A percentile compares a stretch with the other conserved stretches of the same genome.
Evolutionary conservation across 2,797 vertebrate genomes (phyloP).

Genomic region (Anguilla megastoma): DNA sequence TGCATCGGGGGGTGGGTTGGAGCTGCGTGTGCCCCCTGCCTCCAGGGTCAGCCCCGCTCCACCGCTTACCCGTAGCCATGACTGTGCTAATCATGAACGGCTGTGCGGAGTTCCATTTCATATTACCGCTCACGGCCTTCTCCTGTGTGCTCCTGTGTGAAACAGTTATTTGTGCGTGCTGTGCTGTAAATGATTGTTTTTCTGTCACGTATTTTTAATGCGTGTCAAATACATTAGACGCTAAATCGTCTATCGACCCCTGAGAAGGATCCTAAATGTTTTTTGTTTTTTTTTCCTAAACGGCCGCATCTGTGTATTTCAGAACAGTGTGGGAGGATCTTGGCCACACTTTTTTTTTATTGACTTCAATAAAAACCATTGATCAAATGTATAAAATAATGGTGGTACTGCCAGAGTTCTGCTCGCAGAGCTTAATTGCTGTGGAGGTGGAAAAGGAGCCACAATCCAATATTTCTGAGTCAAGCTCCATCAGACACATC

Average conservation of each 20-base stretch:
- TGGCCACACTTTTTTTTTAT: not conserved
- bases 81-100: slow-evolving; percentile 40
- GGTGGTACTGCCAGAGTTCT: not conserved
- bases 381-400: not conserved
- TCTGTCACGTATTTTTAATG: not conserved
- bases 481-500: not conserved
- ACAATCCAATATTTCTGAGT: not conserved
- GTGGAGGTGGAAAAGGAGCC: not conserved
- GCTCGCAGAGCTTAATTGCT: not conserved
- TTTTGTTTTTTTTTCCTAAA: not conserved
- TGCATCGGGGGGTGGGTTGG: slow-evolving; percentile 34
- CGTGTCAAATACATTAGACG: slow-evolving; percentile 11
- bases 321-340: not conserved
- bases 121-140: slow-evolving; percentile 29
- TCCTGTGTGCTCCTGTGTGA: slow-evolving; percentile 27
- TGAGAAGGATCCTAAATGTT: not conserved
- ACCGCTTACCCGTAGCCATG: slow-evolving; percentile 26
- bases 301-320: not conserved
- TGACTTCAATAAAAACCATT: not conserved
- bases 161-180: slow-evolving; percentile 38
- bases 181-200: not conserved
- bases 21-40: slow-evolving; percentile 27
- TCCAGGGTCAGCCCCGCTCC: slow-evolving; percentile 24
- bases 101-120: slow-evolving; percentile 38
- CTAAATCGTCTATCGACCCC: slow-evolving; percentile 27